Evolutionary conservation across 2,888 invertebrate species (phyloP).

Genomic region (Watsonalla binaria): DNA sequence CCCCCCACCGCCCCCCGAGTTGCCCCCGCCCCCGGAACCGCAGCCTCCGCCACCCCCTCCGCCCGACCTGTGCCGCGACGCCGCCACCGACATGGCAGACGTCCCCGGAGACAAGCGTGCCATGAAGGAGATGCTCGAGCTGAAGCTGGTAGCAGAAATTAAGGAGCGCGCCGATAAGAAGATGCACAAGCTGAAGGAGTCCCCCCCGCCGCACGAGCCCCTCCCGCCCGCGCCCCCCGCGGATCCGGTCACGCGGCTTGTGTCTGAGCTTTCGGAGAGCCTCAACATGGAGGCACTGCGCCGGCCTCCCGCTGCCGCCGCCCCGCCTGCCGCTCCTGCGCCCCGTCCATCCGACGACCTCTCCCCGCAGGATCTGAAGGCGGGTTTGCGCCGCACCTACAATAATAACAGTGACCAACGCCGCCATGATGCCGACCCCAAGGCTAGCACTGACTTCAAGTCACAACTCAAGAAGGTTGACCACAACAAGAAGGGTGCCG

Average conservation of each 20-base stretch:
- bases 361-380: conserved; percentile 71
- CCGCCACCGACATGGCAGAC: conserved; percentile 83
- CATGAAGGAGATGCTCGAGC: conserved; percentile 90
- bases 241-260: conserved; percentile 89
- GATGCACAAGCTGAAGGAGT: conserved; percentile 75
- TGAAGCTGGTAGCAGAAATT: conserved; percentile 89
- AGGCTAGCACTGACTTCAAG: conserved; percentile 76
- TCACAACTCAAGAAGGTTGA: conserved; percentile 88
- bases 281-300: conserved; percentile 82
- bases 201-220: conserved; percentile 63
- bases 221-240: conserved; percentile 48
- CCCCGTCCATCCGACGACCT: conserved; percentile 26
- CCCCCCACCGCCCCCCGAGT: conserved; percentile 89
- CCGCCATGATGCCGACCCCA: conserved; percentile 37
- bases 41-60: conserved; percentile 66
- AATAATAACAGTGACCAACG: conserved; percentile 36
- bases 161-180: conserved; percentile 87
- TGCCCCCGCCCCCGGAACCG: conserved; percentile 86
- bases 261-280: conserved; percentile 91
- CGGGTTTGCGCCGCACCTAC: conserved; percentile 67
- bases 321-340: conserved; percentile 26
- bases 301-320: conserved; percentile 27
- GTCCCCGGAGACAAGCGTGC: conserved; percentile 65
- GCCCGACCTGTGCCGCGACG: conserved; percentile 79
- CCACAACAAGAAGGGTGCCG: conserved; percentile 78